Conservation (phyloP, 2,113 vertebrate genomes). For the Ciconia stormi region DNA sequence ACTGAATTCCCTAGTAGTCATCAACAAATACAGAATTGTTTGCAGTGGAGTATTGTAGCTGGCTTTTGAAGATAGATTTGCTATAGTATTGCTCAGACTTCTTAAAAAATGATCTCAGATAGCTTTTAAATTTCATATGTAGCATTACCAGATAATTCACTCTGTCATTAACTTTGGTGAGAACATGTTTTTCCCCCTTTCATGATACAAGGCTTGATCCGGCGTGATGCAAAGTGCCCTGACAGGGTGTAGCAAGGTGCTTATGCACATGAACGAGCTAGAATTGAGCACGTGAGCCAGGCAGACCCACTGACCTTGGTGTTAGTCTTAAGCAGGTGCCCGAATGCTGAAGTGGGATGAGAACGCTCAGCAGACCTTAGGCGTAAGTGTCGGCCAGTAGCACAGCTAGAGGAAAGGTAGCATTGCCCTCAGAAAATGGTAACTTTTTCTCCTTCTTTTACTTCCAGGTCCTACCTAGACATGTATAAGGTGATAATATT, state of each 20-base stretch:
- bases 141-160: not conserved
- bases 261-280: not conserved
- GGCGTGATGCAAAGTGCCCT: not conserved
- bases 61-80: not conserved
- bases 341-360: not conserved
- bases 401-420: not conserved
- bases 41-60: not conserved
- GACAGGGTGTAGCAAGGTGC: not conserved
- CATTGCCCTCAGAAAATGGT: not conserved
- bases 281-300: not conserved
- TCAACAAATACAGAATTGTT: not conserved
- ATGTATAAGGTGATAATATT: slow-evolving; percentile 98
- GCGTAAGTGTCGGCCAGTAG: not conserved
- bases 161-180: not conserved
- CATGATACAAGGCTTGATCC: not conserved
- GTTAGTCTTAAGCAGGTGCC: not conserved
- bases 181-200: not conserved
- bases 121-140: not conserved
- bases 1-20: not conserved
- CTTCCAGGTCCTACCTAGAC: slow-evolving; percentile 93
- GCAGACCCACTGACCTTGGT: not conserved
- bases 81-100: not conserved
- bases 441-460: not conserved
- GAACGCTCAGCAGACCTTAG: not conserved
- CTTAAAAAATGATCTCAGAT: not conserved